Evolutionary conservation across 2,888 invertebrate genomes (phyloP), one percentile per base, ranked within the genome.

Genomic region (Liodrosophila aerea): DNA sequence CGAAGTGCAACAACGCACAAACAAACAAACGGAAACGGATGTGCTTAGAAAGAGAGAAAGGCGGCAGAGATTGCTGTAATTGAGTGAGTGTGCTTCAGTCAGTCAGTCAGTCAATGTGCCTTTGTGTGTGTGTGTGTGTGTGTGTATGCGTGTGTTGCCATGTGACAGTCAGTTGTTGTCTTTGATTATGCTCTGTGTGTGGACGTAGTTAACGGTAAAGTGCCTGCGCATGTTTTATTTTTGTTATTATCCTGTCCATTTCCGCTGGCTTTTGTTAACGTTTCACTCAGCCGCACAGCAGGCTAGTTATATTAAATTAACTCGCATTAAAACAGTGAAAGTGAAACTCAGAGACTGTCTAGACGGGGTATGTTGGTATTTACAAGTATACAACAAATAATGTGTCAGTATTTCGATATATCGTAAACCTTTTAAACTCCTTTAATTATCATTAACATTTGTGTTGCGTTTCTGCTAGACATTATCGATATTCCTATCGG

Each of bases 21-120:
- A n/a, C n/a, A n/a, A n/a, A n/a, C 59, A 76, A 78, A 45, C 76
- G 78, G 78, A 76, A 83, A 72, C 76, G 81, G 81, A 82, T 74
- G 74, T 77, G 72, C 72, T 80, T 76, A 69, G 8, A 13, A 13
- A 15, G 44, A 53, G 34, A 30, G 40, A 39, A 45, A 41, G 51
- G 54, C 15, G 30, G 37, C n/a, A n/a, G 39, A 11, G 43, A 7
- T 54, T 46, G 31, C 53, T 44, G 43, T 65, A 69, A 69, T 69
- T 59, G 70, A 70, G 61, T 65, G 36, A 68, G 51, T 33, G 52
- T 52, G 47, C 61, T 56, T 50, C 66, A 36, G 31, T 43, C n/a
- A 4, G 1, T 7, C 11, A 7, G n/a, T 16, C 18, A 30, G 30
- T 18, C 7, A 13, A 13, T 41, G 34, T 62, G 2, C 11, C 7